Conservation (phyloP, 2,888 invertebrate genomes). For the Quadriops clusia region DNA sequence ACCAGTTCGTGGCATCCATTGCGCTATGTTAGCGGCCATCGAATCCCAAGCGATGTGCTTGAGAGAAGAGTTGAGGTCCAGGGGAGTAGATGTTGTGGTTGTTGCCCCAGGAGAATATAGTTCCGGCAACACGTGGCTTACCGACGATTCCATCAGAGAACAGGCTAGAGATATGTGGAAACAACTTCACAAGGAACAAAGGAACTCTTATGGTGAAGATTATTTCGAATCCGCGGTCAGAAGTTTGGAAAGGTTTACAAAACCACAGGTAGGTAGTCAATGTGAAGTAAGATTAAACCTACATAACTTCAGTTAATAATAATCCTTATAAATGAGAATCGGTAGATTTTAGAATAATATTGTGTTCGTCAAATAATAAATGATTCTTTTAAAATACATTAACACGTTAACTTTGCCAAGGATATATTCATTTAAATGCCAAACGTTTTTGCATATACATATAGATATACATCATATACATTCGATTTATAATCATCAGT, state of each 20-base stretch:
- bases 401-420: no score
- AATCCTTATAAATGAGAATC: no score
- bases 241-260: conserved; percentile 67
- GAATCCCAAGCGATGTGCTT: conserved; percentile 72
- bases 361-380: no score
- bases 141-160: conserved; percentile 40
- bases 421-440: no score
- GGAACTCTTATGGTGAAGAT: conserved; percentile 67
- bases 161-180: conserved; percentile 76
- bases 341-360: no score
- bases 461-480: no score
- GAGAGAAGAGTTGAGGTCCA: conserved; percentile 64
- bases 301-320: no score
- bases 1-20: conserved; percentile 71
- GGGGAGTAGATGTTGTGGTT: conserved; percentile 72
- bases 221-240: conserved; percentile 72
- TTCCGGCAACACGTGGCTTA: conserved; percentile 67
- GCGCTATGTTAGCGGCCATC: conserved; percentile 64
- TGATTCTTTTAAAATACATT: no score
- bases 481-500: no score
- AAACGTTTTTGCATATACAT: no score
- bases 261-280: conserved; percentile 49
- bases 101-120: conserved; percentile 79
- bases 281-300: no score
- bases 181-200: conserved; percentile 62